phyloP scores from a whole-genome alignment of 2,113 vertebrate genomes.

The Bufo gargarizans region DNA sequence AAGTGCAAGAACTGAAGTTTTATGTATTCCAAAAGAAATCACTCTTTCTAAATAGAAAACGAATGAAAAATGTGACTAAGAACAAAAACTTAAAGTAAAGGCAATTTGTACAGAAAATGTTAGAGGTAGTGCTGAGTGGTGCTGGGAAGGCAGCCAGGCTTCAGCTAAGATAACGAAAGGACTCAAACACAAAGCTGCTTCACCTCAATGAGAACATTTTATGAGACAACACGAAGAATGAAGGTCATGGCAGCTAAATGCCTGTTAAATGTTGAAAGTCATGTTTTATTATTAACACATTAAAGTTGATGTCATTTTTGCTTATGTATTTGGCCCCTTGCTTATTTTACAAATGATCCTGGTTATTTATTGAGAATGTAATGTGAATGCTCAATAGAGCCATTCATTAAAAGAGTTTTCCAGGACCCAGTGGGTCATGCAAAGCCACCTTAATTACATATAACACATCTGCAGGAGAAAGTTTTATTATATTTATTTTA shows the following conservation, averaged over 20 bases:
- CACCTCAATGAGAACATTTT: conserved; percentile 47
- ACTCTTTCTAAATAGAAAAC: conserved; percentile 27
- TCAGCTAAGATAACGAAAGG: conserved; percentile 37
- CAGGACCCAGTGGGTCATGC: no score
- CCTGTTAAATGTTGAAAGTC: not conserved
- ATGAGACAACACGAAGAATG: conserved; percentile 19
- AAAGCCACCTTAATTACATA: no score
- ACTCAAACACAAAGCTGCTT: conserved; percentile 31
- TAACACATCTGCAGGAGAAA: no score
- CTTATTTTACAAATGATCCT: not conserved
- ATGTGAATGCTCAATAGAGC: not conserved
- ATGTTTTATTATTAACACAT: not conserved
- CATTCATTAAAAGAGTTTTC: not conserved
- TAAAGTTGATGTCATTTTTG: conserved; percentile 17
- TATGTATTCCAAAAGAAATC: conserved; percentile 24
- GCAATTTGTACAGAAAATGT: conserved; percentile 52
- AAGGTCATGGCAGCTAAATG: conserved; percentile 40
- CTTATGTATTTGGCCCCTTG: not conserved
- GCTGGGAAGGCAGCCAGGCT: conserved; percentile 47
- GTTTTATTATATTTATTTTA: no score
- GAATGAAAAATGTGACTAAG: conserved; percentile 44
- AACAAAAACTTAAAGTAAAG: conserved; percentile 44
- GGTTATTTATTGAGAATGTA: not conserved
- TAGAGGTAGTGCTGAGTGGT: conserved; percentile 35
- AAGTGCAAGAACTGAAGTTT: conserved; percentile 36